A percentile compares a stretch with the other conserved stretches of the same genome.
Conservation (phyloP, 2,797 vertebrate species). For the Erethizon dorsatum region DNA sequence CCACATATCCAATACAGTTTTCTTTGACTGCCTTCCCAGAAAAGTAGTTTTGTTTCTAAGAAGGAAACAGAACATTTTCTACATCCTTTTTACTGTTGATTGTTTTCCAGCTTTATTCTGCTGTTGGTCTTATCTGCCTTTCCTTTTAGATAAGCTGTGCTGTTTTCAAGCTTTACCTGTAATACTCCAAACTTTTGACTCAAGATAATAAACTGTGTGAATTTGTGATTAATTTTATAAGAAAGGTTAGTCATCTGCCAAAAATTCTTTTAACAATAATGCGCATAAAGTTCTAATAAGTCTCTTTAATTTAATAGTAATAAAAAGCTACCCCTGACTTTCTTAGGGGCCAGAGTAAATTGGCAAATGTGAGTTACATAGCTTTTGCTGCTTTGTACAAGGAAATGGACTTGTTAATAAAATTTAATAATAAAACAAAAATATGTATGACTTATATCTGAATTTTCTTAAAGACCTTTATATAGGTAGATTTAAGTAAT, state of each 20-base stretch:
- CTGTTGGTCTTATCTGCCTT: neutral
- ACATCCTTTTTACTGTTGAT: neutral
- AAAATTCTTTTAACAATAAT: constrained; percentile 24
- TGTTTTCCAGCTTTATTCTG: neutral
- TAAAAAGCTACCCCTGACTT: neutral
- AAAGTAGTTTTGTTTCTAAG: neutral
- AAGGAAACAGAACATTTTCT: neutral
- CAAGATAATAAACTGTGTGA: neutral
- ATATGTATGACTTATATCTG: neutral
- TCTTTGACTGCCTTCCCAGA: neutral
- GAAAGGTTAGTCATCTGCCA: neutral
- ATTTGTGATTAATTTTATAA: constrained; percentile 29
- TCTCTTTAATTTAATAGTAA: neutral
- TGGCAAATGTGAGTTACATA: neutral
- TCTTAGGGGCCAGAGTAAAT: neutral
- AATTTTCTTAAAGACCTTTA: constrained; percentile 45
- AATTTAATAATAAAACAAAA: constrained; percentile 51
- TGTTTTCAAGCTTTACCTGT: neutral
- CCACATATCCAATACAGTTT: neutral
- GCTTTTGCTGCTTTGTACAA: constrained; percentile 21
- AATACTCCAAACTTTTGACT: neutral
- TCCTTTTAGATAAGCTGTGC: neutral
- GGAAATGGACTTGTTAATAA: constrained; percentile 22
- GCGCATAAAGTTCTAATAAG: constrained; percentile 16
- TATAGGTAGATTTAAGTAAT: constrained; percentile 37